A percentile compares a stretch with the other conserved stretches of the same genome.
Conservation (phyloP, 2,113 vertebrate species). For the Gobiocypris rarus region DNA sequence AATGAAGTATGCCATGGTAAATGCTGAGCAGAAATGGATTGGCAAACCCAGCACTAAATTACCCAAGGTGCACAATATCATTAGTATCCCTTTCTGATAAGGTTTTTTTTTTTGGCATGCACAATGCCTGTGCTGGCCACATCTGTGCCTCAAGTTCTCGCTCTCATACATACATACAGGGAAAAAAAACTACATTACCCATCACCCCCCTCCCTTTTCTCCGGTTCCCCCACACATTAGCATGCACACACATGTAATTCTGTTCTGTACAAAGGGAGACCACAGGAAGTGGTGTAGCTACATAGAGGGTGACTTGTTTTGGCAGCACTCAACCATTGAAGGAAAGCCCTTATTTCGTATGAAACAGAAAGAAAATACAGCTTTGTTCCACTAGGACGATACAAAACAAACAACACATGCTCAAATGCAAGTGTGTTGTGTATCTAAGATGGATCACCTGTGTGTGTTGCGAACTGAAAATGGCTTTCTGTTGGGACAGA, state of each 20-base stretch:
- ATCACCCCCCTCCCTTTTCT: slow-evolving; percentile 38
- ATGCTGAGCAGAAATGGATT: slow-evolving; percentile 40
- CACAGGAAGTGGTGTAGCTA: slow-evolving; percentile 71
- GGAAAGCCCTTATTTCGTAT: slow-evolving; percentile 75
- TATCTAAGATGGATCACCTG: slow-evolving; percentile 13
- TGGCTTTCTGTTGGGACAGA: slow-evolving; percentile 20
- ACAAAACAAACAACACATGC: slow-evolving; percentile 28
- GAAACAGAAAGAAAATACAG: slow-evolving; percentile 26
- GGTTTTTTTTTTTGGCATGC: slow-evolving; percentile 29
- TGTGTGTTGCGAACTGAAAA: slow-evolving; percentile 27
- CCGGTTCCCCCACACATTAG: slow-evolving; percentile 51
- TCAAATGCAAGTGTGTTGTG: slow-evolving; percentile 6
- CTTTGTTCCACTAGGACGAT: not conserved
- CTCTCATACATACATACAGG: slow-evolving; percentile 37
- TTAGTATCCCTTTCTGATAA: slow-evolving; percentile 22
- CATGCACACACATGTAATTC: slow-evolving; percentile 73
- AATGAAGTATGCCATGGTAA: slow-evolving; percentile 36
- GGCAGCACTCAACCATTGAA: slow-evolving; percentile 72
- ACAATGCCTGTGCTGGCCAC: slow-evolving; percentile 16
- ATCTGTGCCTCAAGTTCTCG: slow-evolving; percentile 24
- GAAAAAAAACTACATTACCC: slow-evolving; percentile 37
- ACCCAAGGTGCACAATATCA: slow-evolving; percentile 25
- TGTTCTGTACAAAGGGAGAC: slow-evolving; percentile 75
- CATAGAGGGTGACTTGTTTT: slow-evolving; percentile 72
- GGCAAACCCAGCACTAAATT: slow-evolving; percentile 40